Base-by-base conservation (phyloP, 2,797 vertebrate genomes). In the Sebastolobus alascanus region DNA sequence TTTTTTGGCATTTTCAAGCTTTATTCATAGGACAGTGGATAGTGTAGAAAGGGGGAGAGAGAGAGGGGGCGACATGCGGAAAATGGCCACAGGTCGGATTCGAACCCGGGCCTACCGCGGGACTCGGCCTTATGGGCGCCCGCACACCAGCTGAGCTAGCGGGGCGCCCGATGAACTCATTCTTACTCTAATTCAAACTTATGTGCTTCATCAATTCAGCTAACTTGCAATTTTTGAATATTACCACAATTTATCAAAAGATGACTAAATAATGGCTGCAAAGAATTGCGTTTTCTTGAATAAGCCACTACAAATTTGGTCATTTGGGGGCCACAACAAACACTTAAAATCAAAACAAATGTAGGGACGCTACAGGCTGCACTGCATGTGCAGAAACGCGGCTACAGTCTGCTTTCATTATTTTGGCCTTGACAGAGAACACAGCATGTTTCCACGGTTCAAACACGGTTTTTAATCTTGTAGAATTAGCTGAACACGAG, bases 391-490 rank as follows among this genome's bases (percentile, higher is more conserved):
- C 12, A 50, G 7, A 52, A 6, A 27, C 38, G 35, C 14, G 20
- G 29, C 46, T 8, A 0, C 40, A 46, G 66, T 33, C 13, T 38
- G 3, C 59, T 33, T 35, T 67, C 56, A 66, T 73, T 59, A 59
- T 27, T 55, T 18, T 56, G 68, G 46, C 75, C 61, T 63, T 20
- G 13, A 73, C 68, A 55, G 37, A 63, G 20, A 71, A 67, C 65
- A 18, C 90, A 83, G 56, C 73, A 29, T 35, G 64, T 63, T 61
- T 74, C 46, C 29, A 9, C 65, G 73, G 64, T 68, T 31, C 4
- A 2, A 84, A 73, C 76, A 67, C 31, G 18, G 29, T 37, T 71
- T 52, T 73, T 84, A 83, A 92, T 86, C 82, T 55, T 25, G 71
- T 70, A 64, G 59, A 83, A 84, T 88, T 79, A 82, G 75, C 20